Evolutionary conservation across 2,888 invertebrate genomes (phyloP), one percentile per base, ranked within the genome.

Genomic region (Polydrusus pterygomalis): DNA sequence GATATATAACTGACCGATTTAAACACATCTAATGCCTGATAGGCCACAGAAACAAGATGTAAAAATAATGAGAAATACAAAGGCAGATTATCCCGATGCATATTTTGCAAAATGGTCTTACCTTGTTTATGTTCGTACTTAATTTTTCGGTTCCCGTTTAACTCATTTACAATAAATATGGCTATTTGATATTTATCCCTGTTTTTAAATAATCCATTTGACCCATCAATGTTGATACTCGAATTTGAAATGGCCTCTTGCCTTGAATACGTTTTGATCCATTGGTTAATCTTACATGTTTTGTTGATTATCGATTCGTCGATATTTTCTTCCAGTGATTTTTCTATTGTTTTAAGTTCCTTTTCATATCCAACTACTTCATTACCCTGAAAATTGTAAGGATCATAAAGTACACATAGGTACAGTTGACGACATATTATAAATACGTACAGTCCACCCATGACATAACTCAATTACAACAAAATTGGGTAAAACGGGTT

Each of bases 161-260:
- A 13, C 30, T 56, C 56, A 7, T 56, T 56, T n/a, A 56, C 30
- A 8, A 13, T n/a, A 30, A 56, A 30, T n/a, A 56, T 13, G 7
- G 30, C 18, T 6, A 56, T 30, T 56, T n/a, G 25, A n/a, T 56
- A 56, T 7, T 56, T 0, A 2, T 1, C 5, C 3, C 6, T n/a
- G 10, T 56, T 56, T 56, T 56, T 6, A 30, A 56, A 56, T 51
- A 20, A 30, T 0, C 56, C 56, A 56, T 30, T 11, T 49, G 49
- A 49, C 9, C 18, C 51, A 51, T 51, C 25, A 13, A 51, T 56
- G 30, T 6, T 56, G 6, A 56, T n/a, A 30, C n/a, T 13, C n/a
- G 2, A 1, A 56, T 56, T 13, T 5, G 1, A 30, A n/a, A 11
- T 30, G 30, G 5, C 3, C 10, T 51, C 25, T 11, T 51, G 2